Evolutionary conservation across 2,113 vertebrate species (phyloP).

Genomic region (Rhabdomys dilectus): DNA sequence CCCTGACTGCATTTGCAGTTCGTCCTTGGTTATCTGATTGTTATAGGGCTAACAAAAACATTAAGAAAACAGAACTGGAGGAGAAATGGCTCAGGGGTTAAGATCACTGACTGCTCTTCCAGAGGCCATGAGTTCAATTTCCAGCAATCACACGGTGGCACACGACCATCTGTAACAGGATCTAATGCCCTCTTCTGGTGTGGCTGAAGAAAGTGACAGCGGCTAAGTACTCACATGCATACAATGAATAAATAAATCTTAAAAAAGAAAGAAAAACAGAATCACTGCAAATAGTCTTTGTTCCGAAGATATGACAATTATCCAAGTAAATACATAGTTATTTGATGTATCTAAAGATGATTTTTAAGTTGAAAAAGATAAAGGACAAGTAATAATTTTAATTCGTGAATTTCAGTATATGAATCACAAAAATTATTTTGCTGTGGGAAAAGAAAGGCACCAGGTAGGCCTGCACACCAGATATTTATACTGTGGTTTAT

Average conservation of each 20-base stretch:
- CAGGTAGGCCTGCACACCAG: neutral
- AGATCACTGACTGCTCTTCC: too few relatives aligned
- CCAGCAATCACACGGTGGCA: too few relatives aligned
- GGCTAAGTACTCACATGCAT: too few relatives aligned
- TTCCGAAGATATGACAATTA: neutral
- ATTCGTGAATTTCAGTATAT: neutral
- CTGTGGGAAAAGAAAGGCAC: neutral
- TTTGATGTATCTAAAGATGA: neutral
- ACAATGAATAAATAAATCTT: too few relatives aligned
- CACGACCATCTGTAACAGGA: too few relatives aligned
- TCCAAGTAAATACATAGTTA: neutral
- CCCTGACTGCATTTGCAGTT: neutral
- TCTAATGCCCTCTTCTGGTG: too few relatives aligned
- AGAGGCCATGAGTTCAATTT: too few relatives aligned
- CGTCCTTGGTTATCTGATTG: neutral
- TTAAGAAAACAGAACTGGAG: neutral
- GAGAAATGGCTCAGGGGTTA: too few relatives aligned
- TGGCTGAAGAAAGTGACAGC: too few relatives aligned
- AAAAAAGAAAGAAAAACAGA: neutral
- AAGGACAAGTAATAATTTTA: neutral
- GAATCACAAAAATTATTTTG: constrained; percentile 14
- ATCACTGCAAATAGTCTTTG: neutral
- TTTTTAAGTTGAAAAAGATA: constrained; percentile 36
- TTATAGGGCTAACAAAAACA: neutral
- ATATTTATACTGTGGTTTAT: neutral